phyloP scores from a whole-genome alignment of 92 coral and sea anemone species.

The Bergia sp. region DNA sequence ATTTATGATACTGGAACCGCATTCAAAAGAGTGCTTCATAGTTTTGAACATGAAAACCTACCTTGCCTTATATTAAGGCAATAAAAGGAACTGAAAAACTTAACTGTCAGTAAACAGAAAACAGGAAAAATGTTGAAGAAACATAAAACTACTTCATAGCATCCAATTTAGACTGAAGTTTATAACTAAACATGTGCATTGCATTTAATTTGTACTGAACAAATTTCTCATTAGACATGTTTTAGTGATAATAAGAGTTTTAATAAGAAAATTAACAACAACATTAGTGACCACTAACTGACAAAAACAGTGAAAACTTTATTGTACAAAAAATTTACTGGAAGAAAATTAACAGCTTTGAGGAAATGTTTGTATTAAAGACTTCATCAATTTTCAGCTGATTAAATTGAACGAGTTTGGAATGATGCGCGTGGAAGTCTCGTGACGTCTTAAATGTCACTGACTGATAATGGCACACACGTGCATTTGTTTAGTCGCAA shows the following conservation, averaged over 20 bases:
- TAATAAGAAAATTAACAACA: too few species aligned
- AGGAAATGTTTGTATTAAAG: background rate
- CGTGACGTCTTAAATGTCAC: background rate
- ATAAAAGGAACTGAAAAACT: background rate
- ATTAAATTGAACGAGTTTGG: background rate
- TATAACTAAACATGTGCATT: too few species aligned
- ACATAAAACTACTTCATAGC: background rate
- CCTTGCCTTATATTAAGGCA: background rate
- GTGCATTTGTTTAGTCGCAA: background rate
- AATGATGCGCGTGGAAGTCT: background rate
- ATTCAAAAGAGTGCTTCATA: background rate
- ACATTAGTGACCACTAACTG: too few species aligned
- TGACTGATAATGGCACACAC: background rate
- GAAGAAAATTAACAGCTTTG: background rate
- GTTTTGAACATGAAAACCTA: background rate
- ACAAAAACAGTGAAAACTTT: too few species aligned
- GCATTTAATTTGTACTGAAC: background rate
- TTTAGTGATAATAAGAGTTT: too few species aligned
- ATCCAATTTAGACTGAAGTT: background rate
- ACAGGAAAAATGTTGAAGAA: background rate
- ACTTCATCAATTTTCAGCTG: too few species aligned
- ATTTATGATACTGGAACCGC: too few species aligned
- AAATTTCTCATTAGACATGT: background rate
- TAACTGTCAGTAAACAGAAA: background rate
- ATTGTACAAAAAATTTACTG: too few species aligned